phyloP scores from a whole-genome alignment of 2,797 vertebrate genomes.

The Cygnus olor region DNA sequence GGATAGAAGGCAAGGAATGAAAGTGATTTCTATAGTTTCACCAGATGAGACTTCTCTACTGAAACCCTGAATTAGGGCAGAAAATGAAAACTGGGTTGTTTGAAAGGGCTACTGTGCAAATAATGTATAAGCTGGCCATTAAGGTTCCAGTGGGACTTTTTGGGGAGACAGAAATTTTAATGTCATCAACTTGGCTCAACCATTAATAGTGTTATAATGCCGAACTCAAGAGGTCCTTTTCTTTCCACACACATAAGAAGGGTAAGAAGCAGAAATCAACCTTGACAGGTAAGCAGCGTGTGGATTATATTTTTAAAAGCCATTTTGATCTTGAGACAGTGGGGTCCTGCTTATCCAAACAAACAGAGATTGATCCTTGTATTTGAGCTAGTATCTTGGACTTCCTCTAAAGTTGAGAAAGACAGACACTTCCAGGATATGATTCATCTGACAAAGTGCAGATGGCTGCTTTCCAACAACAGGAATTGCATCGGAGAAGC shows the following conservation, averaged over 20 bases:
- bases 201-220: not conserved
- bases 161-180: not conserved
- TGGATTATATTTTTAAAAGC: not conserved
- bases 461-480: not conserved
- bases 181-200: not conserved
- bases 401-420: not conserved
- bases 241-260: not conserved
- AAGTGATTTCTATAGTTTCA: not conserved
- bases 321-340: not conserved
- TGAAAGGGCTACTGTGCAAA: not conserved
- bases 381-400: not conserved
- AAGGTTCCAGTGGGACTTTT: not conserved
- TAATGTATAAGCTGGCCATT: not conserved
- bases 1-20: not conserved
- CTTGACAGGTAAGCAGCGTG: not conserved
- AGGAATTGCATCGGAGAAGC: not conserved
- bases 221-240: not conserved
- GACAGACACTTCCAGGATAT: not conserved
- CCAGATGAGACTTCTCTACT: not conserved
- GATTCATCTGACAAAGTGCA: not conserved
- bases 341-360: not conserved
- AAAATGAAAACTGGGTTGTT: not conserved
- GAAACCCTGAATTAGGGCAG: not conserved
- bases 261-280: not conserved
- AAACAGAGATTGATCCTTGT: slow-evolving; percentile 13